Evolutionary conservation across 2,888 invertebrate species (phyloP).

Genomic region (Spialia ferax): DNA sequence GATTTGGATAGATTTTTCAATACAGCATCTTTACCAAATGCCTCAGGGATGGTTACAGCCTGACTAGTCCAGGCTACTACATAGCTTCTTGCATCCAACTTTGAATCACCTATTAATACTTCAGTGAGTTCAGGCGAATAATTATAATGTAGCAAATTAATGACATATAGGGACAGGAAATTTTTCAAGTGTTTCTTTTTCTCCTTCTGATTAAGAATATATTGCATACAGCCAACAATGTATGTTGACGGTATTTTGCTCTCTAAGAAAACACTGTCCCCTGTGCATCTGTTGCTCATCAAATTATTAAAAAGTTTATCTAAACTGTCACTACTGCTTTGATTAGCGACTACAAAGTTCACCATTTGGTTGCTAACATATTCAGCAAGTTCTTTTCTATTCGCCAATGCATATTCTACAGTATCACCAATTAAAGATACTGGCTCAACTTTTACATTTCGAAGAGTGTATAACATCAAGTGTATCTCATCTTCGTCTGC

Average conservation of each 20-base stretch:
- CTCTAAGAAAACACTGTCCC: constrained; percentile 69
- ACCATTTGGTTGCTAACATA: constrained; percentile 69
- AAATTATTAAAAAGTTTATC: constrained; percentile 73
- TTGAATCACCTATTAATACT: constrained; percentile 77
- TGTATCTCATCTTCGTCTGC: constrained; percentile 88
- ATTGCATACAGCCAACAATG: constrained; percentile 76
- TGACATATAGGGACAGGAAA: constrained; percentile 72
- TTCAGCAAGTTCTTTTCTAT: constrained; percentile 64
- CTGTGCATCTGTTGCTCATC: constrained; percentile 66
- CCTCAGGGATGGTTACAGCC: constrained; percentile 63
- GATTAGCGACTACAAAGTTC: constrained; percentile 70
- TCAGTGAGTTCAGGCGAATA: constrained; percentile 82
- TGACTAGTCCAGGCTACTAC: constrained; percentile 79
- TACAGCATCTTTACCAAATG: constrained; percentile 61
- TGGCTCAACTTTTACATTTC: constrained; percentile 67
- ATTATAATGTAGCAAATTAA: constrained; percentile 88
- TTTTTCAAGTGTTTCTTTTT: constrained; percentile 69
- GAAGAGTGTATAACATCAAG: constrained; percentile 87
- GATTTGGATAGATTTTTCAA: constrained; percentile 73
- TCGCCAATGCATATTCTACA: constrained; percentile 69
- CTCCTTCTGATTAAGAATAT: constrained; percentile 64
- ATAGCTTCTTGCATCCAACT: constrained; percentile 79
- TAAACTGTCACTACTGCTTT: constrained; percentile 61
- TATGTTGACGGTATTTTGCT: constrained; percentile 76
- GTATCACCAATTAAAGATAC: constrained; percentile 68